phyloP scores from a whole-genome alignment of 2,113 vertebrate species.

The Cyanoramphus novaezelandiae region DNA sequence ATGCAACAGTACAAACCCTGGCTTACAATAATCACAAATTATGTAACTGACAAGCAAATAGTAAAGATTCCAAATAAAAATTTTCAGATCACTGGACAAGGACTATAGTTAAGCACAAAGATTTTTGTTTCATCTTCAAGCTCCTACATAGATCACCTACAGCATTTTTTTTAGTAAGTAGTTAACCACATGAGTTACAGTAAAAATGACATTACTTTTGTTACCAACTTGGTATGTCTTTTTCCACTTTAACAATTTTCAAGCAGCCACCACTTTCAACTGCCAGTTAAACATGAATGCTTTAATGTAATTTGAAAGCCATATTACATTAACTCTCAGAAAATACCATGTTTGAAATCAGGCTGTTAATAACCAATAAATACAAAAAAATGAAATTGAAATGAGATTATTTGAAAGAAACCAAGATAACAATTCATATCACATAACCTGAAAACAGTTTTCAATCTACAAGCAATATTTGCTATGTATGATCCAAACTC shows the following conservation, averaged over 20 bases:
- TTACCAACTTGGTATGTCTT: neutral
- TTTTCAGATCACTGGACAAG: neutral
- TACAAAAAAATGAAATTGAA: neutral
- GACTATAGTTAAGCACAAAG: neutral
- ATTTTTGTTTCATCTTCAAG: neutral
- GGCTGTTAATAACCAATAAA: neutral
- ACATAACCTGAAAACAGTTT: neutral
- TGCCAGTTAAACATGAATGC: neutral
- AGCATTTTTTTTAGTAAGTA: neutral
- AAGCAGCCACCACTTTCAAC: neutral
- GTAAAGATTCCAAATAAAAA: neutral
- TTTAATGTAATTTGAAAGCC: neutral
- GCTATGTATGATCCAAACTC: neutral
- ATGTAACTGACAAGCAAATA: neutral
- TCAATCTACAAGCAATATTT: neutral
- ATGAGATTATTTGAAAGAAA: neutral
- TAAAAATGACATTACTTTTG: neutral
- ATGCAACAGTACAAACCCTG: neutral
- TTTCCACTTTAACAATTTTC: neutral
- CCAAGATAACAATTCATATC: neutral
- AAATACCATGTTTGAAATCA: neutral
- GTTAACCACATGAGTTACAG: neutral
- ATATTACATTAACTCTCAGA: slow-evolving; percentile 1
- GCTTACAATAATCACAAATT: neutral
- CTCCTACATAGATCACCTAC: neutral